Base-by-base conservation (phyloP, 2,797 vertebrate genomes). In the Halcyon chelicuti region DNA sequence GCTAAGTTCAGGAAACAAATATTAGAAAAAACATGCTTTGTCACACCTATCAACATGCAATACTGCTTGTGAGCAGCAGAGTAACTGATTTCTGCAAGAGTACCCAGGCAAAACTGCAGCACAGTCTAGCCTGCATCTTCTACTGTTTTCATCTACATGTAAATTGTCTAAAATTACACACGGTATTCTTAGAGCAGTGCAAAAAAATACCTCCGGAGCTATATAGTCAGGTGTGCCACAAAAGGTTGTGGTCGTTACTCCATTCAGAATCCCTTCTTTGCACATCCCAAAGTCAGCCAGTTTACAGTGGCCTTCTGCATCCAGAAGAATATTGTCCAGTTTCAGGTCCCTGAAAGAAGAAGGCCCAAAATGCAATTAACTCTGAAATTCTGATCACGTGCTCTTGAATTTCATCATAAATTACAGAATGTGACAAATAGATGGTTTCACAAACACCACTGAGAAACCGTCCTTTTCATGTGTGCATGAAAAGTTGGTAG, bases 201-300 rank as follows among this genome's bases (percentile, higher is more conserved):
- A 93, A 83, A 83, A 86, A 80, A 42, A 68, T 98, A 99, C 99
- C 99, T 99, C 99, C 0, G 99, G 99, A 37, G 99, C 99, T 44
- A 99, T 99, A 94, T 99, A 99, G 96, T 99, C 99, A 7, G 99
- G 99, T 3, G 99, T 99, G 86, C 99, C 99, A 78, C 99, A 99
- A 98, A 99, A 99, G 2, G 99, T 99, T 70, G 99, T 99, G 62
- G 99, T 99, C 5, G 99, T 99, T 90, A 99, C 98, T 29, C 99
- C 99, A 2, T 99, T 98, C 70, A 99, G 98, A 97, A 99, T 99
- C 35, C 99, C 99, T 97, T 99, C 99, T 94, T 99, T 99, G 96
- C 99, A 99, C 99, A 99, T 99, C 39, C 99, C 99, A 39, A 99
- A 99, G 97, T 99, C 99, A 5, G 99, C 99, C 93, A 99, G 98